Percentiles rank a stretch among this genome's conserved stretches.
Evolutionary conservation across 1,140 invertebrate species (phyloP).

Genomic region (Drosophila repletoides): DNA sequence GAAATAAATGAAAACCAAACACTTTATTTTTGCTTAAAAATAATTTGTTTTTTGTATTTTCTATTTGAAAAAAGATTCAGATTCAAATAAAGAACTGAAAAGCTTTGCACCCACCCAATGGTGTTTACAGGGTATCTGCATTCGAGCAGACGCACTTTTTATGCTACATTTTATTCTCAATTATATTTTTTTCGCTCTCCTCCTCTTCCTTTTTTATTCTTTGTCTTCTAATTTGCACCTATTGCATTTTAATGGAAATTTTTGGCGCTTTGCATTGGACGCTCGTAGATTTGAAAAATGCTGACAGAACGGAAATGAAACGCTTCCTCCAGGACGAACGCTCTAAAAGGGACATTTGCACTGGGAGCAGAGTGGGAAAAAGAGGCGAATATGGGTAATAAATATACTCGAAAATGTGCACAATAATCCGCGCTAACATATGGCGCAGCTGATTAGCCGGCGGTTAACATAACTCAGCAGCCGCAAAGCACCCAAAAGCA

Average conservation of each 20-base stretch:
- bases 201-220: conserved; percentile 13
- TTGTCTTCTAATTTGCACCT: conserved; percentile 74
- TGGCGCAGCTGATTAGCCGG: conserved; percentile 62
- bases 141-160: neutral
- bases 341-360: conserved; percentile 11
- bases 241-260: conserved; percentile 74
- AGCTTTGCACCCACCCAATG: neutral
- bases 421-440: conserved; percentile 71
- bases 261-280: conserved; percentile 65
- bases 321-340: conserved; percentile 48
- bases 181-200: conserved; percentile 25
- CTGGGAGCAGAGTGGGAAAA: neutral
- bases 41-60: no score
- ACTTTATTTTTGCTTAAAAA: no score
- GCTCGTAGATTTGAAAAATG: conserved; percentile 78
- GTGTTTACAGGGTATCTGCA: conserved; percentile 4
- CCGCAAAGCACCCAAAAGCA: no score
- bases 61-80: no score
- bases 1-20: no score
- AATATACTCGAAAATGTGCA: conserved; percentile 46
- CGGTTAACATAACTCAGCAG: conserved; percentile 21
- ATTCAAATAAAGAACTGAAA: no score
- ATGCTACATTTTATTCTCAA: conserved; percentile 19
- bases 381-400: conserved; percentile 44
- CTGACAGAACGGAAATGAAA: conserved; percentile 77